Base-by-base conservation (phyloP, 2,113 vertebrate genomes). In the Xenopus borealis region DNA sequence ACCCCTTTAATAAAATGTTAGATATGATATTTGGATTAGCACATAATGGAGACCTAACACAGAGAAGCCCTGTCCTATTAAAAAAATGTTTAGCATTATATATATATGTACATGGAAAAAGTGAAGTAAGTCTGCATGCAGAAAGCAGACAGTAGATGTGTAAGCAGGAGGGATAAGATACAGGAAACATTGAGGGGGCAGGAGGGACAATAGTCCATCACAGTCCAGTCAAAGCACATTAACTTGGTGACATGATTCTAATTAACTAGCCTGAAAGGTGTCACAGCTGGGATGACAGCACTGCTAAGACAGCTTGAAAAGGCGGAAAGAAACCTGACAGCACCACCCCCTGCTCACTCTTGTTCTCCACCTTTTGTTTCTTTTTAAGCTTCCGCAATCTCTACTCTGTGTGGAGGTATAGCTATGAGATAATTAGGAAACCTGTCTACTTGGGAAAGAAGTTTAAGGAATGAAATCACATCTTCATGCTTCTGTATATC, bases 201-300 rank as follows among this genome's bases (percentile, higher is more conserved):
- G 85, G 79, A 76, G 78, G 85, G 81, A 79, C 70, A 13, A n/a
- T 18, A 62, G 3, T 88, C 85, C 91, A 86, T 91, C 89, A 88
- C 79, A 85, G 89, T 89, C 89, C 87, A 91, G 91, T 93, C 92
- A 91, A 88, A 90, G 88, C 85, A 64, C 91, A 94, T 94, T 94
- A 94, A 88, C 89, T 89, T 59, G 85, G 86, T 92, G 93, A 92
- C 92, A 93, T 81, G 86, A 91, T 91, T 93, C 92, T 95, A 93
- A 94, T 94, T 94, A 94, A 92, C 85, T 91, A 86, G 89, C 70
- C 75, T 87, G 88, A 92, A 89, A 91, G 88, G 90, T 93, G 93
- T 92, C 93, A 93, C 89, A 88, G 89, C 87, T 82, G 90, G 88
- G 89, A 88, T 92, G 91, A 88, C 86, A 83, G 78, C 81, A 73